A percentile compares a stretch with the other conserved stretches of the same genome.
These are phyloP conservation scores for Rhyacophila brunnea DNA, from an alignment of 1,140 invertebrate genomes.

Conservation along the genomic window DNA sequence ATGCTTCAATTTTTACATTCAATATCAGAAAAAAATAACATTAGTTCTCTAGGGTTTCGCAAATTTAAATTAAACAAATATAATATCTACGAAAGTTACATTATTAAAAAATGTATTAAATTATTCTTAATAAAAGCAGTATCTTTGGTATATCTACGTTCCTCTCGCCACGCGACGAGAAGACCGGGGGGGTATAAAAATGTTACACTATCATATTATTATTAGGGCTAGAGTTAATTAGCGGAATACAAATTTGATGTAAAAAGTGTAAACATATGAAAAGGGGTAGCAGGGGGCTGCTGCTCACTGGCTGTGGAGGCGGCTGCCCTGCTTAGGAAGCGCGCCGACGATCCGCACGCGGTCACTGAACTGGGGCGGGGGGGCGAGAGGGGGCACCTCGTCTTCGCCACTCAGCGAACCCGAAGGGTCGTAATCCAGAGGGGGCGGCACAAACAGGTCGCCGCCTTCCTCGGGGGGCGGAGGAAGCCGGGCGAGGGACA, in stretches of 20 bases:
- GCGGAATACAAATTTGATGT: too few relatives aligned
- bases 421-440: constrained; percentile 39
- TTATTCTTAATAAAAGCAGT: constrained; percentile 23
- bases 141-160: constrained; percentile 24
- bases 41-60: too few relatives aligned
- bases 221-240: too few relatives aligned
- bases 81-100: too few relatives aligned
- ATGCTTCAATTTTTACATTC: too few relatives aligned
- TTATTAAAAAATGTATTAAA: constrained; percentile 4
- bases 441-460: constrained; percentile 55
- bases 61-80: too few relatives aligned
- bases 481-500: constrained; percentile 76
- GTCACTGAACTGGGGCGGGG: constrained; percentile 71
- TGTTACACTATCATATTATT: constrained; percentile 7
- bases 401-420: constrained; percentile 43
- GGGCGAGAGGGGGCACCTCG: constrained; percentile 59
- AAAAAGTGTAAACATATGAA: constrained; percentile 2
- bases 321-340: constrained; percentile 63
- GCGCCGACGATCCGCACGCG: constrained; percentile 77
- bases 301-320: constrained; percentile 39
- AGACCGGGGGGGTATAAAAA: neutral
- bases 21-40: too few relatives aligned
- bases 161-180: too few relatives aligned
- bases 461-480: constrained; percentile 76
- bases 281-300: neutral